Evolutionary conservation across 1,140 invertebrate genomes (phyloP), one percentile per base, ranked within the genome.

Genomic region (Daktulosphaira vitifoliae): DNA sequence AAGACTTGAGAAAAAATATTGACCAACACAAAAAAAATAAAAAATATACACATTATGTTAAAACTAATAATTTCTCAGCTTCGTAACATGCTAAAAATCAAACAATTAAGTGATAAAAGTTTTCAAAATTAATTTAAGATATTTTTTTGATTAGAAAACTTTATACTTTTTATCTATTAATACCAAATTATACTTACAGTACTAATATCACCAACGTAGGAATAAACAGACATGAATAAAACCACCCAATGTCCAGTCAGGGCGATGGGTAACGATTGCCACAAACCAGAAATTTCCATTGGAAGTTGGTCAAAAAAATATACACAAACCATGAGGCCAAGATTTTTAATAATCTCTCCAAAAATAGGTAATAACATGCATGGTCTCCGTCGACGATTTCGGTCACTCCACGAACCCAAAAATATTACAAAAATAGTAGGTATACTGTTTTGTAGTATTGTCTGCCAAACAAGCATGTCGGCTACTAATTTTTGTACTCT

Each of bases 141-240:
- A n/a, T n/a, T n/a, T n/a, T n/a, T n/a, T n/a, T n/a, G n/a, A n/a
- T n/a, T n/a, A n/a, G n/a, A n/a, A n/a, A n/a, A n/a, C n/a, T n/a
- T n/a, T n/a, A n/a, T n/a, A n/a, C n/a, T n/a, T n/a, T n/a, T n/a
- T n/a, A n/a, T n/a, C n/a, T n/a, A n/a, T n/a, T n/a, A n/a, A n/a
- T n/a, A n/a, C n/a, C n/a, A n/a, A n/a, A 11, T 33, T 33, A 33
- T 6, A 33, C 88, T 83, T 52, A 87, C 81, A 6, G 84, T 84
- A 0, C 89, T 90, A 9, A 91, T 84, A 72, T 93, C 89, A 1
- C 84, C 87, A 46, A 94, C 86, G 71, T 92, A 93, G 72, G 89
- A 91, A 72, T 92, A 93, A 29, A 88, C 83, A 15, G 87, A 87
- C 85, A 92, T 91, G 67, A 92, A 84, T 81, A 92, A 86, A 16